Evolutionary conservation across 2,888 invertebrate species (phyloP).

Genomic region (Conus canariensis): DNA sequence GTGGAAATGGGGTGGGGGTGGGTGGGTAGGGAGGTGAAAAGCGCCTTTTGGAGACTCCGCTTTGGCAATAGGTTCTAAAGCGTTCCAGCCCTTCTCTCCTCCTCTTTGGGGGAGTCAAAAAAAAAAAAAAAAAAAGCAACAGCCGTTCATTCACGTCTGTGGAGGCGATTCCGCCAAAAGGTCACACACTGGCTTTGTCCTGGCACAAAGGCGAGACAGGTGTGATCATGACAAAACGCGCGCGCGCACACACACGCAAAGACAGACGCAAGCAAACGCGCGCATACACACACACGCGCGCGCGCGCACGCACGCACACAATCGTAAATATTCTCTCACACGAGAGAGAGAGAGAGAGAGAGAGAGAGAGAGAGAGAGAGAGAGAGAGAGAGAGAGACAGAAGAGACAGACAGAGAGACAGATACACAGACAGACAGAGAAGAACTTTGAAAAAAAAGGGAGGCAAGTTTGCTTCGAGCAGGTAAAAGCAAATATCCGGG

Average conservation of each 20-base stretch:
- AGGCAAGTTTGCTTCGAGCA: conserved; percentile 20
- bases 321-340: neutral
- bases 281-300: no score
- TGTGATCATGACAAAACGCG: conserved; percentile 40
- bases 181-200: conserved; percentile 34
- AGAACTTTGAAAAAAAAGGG: neutral
- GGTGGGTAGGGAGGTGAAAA: neutral
- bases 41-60: neutral
- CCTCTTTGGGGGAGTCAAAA: neutral
- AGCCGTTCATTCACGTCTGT: conserved; percentile 22
- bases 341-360: neutral
- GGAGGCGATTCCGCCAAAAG: conserved; percentile 33
- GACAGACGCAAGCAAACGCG: neutral
- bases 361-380: no score
- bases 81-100: conserved; percentile 11
- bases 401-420: neutral
- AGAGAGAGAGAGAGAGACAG: neutral
- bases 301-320: neutral
- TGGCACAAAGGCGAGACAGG: conserved; percentile 41
- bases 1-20: neutral
- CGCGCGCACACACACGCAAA: neutral
- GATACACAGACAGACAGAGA: no score
- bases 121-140: conserved; percentile 8
- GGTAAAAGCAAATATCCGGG: conserved; percentile 29
- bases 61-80: conserved; percentile 34